phyloP scores from a whole-genome alignment of 2,797 vertebrate species.

The Silurus aristotelis region DNA sequence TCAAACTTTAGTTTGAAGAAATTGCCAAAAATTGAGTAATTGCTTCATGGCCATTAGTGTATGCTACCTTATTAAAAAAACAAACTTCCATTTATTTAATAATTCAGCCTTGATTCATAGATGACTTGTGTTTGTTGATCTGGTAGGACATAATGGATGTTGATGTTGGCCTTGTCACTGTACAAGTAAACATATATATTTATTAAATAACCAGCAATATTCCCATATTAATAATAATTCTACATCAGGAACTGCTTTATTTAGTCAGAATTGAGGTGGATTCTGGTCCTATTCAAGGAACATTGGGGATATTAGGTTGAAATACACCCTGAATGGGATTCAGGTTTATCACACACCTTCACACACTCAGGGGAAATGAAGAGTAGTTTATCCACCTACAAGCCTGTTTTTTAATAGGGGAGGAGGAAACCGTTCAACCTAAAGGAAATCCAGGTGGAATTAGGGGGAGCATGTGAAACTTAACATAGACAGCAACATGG shows the following conservation, averaged over 20 bases:
- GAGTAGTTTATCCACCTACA: background rate
- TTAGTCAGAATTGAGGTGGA: background rate
- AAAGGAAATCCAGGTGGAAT: background rate
- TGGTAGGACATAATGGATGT: no score
- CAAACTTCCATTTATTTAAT: background rate
- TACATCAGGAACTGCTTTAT: background rate
- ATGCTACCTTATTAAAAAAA: background rate
- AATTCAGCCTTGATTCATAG: background rate
- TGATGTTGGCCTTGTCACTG: background rate
- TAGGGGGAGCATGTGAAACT: background rate
- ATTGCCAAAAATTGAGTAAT: background rate
- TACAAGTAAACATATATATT: background rate
- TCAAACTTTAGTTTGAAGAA: background rate
- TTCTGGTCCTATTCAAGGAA: background rate
- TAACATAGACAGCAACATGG: background rate
- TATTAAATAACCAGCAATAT: background rate
- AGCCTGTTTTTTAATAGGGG: background rate
- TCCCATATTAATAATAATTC: background rate
- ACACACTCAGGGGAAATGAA: background rate
- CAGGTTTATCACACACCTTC: background rate
- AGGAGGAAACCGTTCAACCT: background rate
- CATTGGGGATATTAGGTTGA: background rate
- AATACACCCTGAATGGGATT: background rate
- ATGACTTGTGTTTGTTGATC: background rate
- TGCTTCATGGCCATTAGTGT: background rate